phyloP scores from a whole-genome alignment of 2,797 vertebrate species.

The Rousettus madagascariensis region DNA sequence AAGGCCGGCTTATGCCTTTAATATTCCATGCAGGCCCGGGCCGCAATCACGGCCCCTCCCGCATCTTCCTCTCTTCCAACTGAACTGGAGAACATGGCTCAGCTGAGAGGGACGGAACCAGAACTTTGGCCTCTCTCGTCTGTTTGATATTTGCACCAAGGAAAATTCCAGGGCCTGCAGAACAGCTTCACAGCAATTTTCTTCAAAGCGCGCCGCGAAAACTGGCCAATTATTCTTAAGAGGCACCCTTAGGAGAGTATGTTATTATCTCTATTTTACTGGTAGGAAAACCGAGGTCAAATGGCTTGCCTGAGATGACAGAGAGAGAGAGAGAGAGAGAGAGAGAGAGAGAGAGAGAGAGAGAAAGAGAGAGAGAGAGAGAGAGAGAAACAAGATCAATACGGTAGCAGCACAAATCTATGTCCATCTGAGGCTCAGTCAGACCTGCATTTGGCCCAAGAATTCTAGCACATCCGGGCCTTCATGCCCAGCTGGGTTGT shows the following conservation, averaged over 20 bases:
- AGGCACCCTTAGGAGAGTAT: neutral
- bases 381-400: neutral
- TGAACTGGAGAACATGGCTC: neutral
- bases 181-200: conserved; percentile 60
- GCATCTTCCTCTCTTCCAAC: neutral
- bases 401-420: neutral
- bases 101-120: neutral
- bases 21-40: conserved; percentile 77
- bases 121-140: neutral
- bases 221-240: conserved; percentile 65
- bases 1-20: conserved; percentile 80
- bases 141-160: conserved; percentile 57
- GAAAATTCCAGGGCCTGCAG: conserved; percentile 53
- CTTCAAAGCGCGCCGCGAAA: conserved; percentile 71
- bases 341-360: neutral
- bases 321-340: neutral
- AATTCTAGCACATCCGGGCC: neutral
- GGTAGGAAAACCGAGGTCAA: conserved; percentile 61
- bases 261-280: conserved; percentile 67
- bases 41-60: conserved; percentile 39
- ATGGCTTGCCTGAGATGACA: neutral
- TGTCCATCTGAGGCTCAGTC: neutral
- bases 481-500: neutral
- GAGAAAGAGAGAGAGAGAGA: neutral
- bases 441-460: neutral